Base-by-base conservation (phyloP, 2,113 vertebrate genomes). In the Scomber scombrus region DNA sequence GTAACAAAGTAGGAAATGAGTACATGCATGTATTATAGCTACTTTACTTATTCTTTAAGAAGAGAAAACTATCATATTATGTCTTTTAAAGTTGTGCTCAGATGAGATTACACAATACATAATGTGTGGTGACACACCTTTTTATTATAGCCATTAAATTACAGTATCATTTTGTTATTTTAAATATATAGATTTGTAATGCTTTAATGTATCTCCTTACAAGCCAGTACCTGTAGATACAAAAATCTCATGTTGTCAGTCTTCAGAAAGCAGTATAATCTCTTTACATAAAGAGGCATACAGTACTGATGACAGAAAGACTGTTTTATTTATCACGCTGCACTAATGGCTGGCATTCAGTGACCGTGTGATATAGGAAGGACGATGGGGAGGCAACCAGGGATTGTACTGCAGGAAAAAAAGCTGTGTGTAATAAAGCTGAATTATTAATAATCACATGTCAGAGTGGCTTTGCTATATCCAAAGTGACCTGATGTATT, bases 361-460 rank as follows among this genome's bases (percentile, higher is more conserved):
- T 26, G 49, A 57, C 19, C 29, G 16, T 71, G 50, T 46, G 57
- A 75, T 80, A 58, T 45, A 80, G 46, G 58, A 50, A 18, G 51
- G 40, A 69, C 40, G 40, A 31, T 21, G 26, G 43, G 52, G 60
- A 3, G 7, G 18, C 45, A 61, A n/a, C 3, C 61, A 40, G 19
- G 66, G 55, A 81, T 67, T 67, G 46, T 40, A 40, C 10, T 54
- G 69, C 19, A 40, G 0, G 4, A 64, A 26, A 61, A 51, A 54
- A 61, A 58, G 68, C 5, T 55, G 19, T 18, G 57, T 58, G 43
- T 40, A 76, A 84, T 77, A 75, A 67, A 26, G 43, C 26, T 85
- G 21, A 86, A 89, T 88, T 72, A 83, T 88, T 88, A 50, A 89
- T 84, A 47, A 67, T 69, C n/a, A 43, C 56, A 75, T 55, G 67